Percentiles rank a stretch among this genome's conserved stretches.
Conservation (phyloP, 2,113 vertebrate genomes). For the Megalops atlanticus region DNA sequence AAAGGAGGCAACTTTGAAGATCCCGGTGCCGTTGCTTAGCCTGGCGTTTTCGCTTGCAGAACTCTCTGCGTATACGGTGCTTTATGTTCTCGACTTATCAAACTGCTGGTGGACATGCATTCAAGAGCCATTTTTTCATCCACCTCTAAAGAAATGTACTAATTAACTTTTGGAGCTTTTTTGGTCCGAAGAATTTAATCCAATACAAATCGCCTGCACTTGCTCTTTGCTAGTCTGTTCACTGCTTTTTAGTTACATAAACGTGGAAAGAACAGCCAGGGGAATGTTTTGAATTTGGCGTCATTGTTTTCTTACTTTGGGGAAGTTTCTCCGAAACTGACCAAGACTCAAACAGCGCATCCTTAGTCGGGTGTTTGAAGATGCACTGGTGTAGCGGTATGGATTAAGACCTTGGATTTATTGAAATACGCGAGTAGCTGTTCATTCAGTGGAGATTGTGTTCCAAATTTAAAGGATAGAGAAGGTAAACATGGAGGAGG, state of each 20-base stretch:
- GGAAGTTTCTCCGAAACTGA: constrained; percentile 45
- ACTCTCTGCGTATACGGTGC: not conserved
- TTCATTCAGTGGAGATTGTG: no score
- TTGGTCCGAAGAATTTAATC: not conserved
- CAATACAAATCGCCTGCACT: not conserved
- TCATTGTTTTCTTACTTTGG: constrained; percentile 46
- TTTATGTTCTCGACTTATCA: not conserved
- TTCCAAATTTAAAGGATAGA: not conserved
- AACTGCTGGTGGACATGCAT: not conserved
- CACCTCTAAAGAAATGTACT: not conserved
- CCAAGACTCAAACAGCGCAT: constrained; percentile 32
- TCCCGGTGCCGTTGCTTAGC: not conserved
- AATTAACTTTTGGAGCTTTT: not conserved
- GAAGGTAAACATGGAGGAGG: constrained; percentile 63
- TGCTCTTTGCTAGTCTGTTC: not conserved
- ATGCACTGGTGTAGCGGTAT: constrained; percentile 43
- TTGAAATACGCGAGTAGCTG: constrained; percentile 19
- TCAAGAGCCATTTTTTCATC: not conserved
- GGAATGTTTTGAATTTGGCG: constrained; percentile 9
- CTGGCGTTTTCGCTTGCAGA: not conserved
- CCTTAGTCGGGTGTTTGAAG: constrained; percentile 18
- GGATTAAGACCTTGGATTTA: constrained; percentile 55
- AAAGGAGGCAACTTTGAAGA: constrained; percentile 20
- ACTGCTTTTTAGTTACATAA: not conserved
- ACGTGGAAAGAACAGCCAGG: not conserved